phyloP scores from a whole-genome alignment of 2,888 invertebrate species.

The Sepioteuthis lessoniana region DNA sequence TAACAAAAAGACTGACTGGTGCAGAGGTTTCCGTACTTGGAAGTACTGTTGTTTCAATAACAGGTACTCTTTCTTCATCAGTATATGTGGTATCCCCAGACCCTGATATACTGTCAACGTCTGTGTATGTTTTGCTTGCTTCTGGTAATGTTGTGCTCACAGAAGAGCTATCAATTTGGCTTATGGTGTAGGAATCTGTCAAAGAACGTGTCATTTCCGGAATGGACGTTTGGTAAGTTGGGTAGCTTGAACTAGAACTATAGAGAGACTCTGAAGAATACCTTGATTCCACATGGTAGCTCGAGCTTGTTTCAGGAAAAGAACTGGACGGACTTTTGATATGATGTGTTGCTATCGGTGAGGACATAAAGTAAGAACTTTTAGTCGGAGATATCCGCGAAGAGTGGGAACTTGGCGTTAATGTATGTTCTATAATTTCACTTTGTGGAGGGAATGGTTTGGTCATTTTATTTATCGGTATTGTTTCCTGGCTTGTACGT shows the following conservation, averaged over 20 bases:
- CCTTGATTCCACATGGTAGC: neutral
- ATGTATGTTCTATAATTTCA: neutral
- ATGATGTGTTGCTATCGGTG: neutral
- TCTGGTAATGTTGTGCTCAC: neutral
- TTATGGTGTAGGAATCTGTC: neutral
- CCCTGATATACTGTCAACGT: neutral
- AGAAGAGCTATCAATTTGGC: neutral
- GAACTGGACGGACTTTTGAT: neutral
- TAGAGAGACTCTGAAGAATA: neutral
- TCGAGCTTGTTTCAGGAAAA: neutral
- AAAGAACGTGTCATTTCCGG: neutral
- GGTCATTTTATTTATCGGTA: neutral
- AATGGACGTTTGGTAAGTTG: neutral
- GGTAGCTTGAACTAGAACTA: neutral
- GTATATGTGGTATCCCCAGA: neutral
- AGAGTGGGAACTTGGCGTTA: neutral
- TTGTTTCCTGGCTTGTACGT: neutral
- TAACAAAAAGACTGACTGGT: neutral
- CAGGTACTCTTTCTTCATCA: slow-evolving; percentile 36
- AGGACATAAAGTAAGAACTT: neutral
- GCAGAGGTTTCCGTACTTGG: neutral
- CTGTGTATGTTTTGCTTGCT: neutral
- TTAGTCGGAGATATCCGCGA: neutral
- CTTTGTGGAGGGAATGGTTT: neutral
- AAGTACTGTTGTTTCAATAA: slow-evolving; percentile 10